Evolutionary conservation across 2,888 invertebrate genomes (phyloP).

Genomic region (Phragmatobia fuliginosa): DNA sequence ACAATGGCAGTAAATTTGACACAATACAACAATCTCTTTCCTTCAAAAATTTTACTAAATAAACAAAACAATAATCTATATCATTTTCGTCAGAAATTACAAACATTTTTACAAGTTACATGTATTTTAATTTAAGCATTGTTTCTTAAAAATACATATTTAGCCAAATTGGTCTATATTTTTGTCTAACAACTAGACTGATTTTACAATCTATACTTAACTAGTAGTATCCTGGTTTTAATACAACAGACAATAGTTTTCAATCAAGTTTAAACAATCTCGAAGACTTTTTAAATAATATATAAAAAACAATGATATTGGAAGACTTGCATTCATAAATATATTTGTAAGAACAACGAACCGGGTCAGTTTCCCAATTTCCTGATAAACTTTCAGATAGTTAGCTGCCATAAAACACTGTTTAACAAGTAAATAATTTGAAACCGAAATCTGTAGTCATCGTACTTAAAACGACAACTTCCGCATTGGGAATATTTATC

Average conservation of each 20-base stretch:
- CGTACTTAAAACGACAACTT: too few species aligned
- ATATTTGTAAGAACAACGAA: not conserved
- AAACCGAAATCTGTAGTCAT: too few species aligned
- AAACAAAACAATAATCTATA: constrained; percentile 8
- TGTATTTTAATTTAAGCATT: constrained; percentile 27
- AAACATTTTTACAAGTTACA: constrained; percentile 38
- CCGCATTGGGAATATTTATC: too few species aligned
- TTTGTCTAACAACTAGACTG: constrained; percentile 35
- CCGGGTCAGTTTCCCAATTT: too few species aligned
- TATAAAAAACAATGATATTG: constrained; percentile 16
- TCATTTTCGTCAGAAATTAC: constrained; percentile 18
- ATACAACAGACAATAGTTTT: constrained; percentile 3
- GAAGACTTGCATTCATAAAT: constrained; percentile 36
- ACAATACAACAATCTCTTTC: constrained; percentile 42
- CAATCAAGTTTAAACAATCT: constrained; percentile 7
- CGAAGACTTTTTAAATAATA: not conserved
- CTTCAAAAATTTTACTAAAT: constrained; percentile 24
- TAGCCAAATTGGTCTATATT: constrained; percentile 54
- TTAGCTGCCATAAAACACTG: too few species aligned
- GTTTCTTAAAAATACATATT: constrained; percentile 44
- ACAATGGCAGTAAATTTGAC: not conserved
- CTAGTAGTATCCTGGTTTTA: constrained; percentile 18
- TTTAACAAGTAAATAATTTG: too few species aligned
- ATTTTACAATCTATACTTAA: constrained; percentile 19
- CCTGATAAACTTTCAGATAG: too few species aligned